Percentiles rank a stretch among this genome's conserved stretches.
phyloP scores from a whole-genome alignment of 1,140 invertebrate genomes.

The Acromyrmex heyeri region DNA sequence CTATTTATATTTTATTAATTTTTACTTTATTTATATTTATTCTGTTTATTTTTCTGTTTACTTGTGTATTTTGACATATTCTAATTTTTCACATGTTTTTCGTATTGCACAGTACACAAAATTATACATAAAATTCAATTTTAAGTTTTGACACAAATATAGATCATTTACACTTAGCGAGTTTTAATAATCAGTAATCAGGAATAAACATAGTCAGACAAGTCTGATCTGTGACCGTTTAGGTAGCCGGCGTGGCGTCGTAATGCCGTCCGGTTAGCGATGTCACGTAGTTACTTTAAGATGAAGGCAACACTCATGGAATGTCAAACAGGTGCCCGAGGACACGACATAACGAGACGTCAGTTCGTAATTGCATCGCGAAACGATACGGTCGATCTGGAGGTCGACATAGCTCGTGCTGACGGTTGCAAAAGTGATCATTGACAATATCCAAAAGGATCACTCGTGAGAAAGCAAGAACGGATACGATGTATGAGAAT shows the following conservation, averaged over 20 bases:
- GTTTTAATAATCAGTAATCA: slow-evolving; percentile 6
- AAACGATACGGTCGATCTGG: slow-evolving; percentile 33
- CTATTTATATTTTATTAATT: too few relatives aligned
- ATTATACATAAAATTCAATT: not conserved
- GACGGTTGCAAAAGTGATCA: slow-evolving; percentile 62
- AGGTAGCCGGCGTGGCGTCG: slow-evolving; percentile 24
- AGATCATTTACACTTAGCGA: not conserved
- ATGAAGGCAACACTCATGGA: slow-evolving; percentile 17
- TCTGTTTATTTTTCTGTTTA: too few relatives aligned
- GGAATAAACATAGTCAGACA: slow-evolving; percentile 10
- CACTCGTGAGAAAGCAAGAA: not conserved
- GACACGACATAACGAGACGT: slow-evolving; percentile 52
- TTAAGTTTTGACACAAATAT: not conserved
- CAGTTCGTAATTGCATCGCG: slow-evolving; percentile 8
- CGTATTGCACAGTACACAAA: not conserved
- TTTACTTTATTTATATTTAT: too few relatives aligned
- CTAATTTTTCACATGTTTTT: too few relatives aligned
- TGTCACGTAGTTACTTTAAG: slow-evolving; percentile 43
- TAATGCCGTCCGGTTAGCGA: slow-evolving; percentile 40
- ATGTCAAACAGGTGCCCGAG: slow-evolving; percentile 52
- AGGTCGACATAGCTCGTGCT: slow-evolving; percentile 55
- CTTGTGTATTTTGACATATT: too few relatives aligned
- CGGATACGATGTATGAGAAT: slow-evolving; percentile 1
- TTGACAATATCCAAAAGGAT: slow-evolving; percentile 27
- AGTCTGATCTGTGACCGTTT: slow-evolving; percentile 50